These are phyloP conservation scores for Condylostylus longicornis DNA, from an alignment of 1,140 invertebrate genomes.

Conservation along the genomic window DNA sequence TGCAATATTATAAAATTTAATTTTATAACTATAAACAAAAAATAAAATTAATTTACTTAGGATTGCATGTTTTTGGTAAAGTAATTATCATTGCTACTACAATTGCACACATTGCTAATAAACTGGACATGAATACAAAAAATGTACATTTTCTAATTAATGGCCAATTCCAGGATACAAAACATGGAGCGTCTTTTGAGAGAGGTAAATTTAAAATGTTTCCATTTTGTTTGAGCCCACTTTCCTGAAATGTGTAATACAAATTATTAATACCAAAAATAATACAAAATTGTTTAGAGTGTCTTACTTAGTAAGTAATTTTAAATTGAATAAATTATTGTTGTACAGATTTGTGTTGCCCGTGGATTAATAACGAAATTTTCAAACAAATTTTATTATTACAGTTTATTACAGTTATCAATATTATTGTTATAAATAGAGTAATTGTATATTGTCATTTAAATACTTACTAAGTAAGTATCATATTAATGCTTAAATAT, in stretches of 20 bases:
- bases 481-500: no score
- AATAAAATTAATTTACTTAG: slow-evolving; percentile 23
- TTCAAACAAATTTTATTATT: no score
- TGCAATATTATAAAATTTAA: slow-evolving; percentile 7
- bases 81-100: slow-evolving; percentile 52
- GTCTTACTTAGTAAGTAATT: no score
- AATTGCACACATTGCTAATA: slow-evolving; percentile 50
- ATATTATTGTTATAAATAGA: no score
- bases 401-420: no score
- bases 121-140: slow-evolving; percentile 49
- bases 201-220: slow-evolving; percentile 15
- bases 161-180: slow-evolving; percentile 69
- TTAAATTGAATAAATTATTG: no score
- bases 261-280: no score
- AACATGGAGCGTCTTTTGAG: slow-evolving; percentile 33
- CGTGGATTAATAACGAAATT: no score
- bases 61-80: slow-evolving; percentile 55
- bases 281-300: no score
- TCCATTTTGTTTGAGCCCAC: slow-evolving; percentile 38
- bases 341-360: no score
- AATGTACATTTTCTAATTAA: slow-evolving; percentile 55
- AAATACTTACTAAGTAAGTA: no score
- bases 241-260: slow-evolving; percentile 33
- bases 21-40: slow-evolving; percentile 1
- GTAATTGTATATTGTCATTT: no score